Evolutionary conservation across 2,888 invertebrate genomes (phyloP).

Genomic region (Strigamia maritima): DNA sequence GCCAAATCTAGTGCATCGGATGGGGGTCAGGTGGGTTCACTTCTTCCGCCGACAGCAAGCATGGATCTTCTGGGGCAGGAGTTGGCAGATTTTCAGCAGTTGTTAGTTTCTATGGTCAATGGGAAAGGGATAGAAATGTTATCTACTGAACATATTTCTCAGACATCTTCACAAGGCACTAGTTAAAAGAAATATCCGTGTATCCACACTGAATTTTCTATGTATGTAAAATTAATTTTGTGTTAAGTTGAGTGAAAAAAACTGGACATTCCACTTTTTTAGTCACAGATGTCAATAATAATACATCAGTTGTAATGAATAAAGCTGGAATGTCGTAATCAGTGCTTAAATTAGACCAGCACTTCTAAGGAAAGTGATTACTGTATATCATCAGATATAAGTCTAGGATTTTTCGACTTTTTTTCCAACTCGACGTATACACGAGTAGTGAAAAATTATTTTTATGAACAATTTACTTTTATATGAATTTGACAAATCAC

Average conservation of each 20-base stretch:
- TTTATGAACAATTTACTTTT: too few species aligned
- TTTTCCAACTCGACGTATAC: too few species aligned
- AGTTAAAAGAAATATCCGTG: background rate
- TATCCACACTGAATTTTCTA: background rate
- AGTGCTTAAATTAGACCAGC: too few species aligned
- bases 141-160: constrained; percentile 29
- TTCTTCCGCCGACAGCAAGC: constrained; percentile 14
- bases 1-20: background rate
- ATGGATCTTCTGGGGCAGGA: constrained; percentile 52
- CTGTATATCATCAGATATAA: too few species aligned
- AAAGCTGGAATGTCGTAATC: too few species aligned
- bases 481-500: too few species aligned
- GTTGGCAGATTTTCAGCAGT: constrained; percentile 55
- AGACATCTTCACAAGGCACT: background rate
- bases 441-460: too few species aligned
- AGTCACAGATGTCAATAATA: too few species aligned
- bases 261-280: background rate
- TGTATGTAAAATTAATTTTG: background rate
- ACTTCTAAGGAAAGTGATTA: too few species aligned
- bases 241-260: background rate
- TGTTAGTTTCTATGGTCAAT: constrained; percentile 54
- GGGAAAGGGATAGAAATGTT: constrained; percentile 38
- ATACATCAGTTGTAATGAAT: too few species aligned
- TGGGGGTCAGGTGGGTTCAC: constrained; percentile 38
- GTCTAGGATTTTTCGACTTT: too few species aligned